A percentile compares a stretch with the other conserved stretches of the same genome.
Evolutionary conservation across 2,113 vertebrate species (phyloP).

Genomic region (Hiodon alosoides): DNA sequence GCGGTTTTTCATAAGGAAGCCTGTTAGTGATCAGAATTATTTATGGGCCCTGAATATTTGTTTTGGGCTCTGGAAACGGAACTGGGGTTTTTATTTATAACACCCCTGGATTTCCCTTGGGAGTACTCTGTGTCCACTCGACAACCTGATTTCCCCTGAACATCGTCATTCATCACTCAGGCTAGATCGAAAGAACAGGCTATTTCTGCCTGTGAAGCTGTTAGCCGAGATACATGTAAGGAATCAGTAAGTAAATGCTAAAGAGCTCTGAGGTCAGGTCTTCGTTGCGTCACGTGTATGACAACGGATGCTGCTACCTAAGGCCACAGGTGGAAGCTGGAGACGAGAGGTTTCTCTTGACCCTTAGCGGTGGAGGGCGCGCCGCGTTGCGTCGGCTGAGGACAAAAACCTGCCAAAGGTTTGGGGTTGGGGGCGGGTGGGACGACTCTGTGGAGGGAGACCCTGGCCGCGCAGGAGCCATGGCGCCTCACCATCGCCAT

Average conservation of each 20-base stretch:
- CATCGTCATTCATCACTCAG: not conserved
- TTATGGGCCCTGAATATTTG: not conserved
- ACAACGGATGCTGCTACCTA: no score
- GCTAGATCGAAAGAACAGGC: no score
- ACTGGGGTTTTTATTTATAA: not conserved
- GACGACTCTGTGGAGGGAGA: not conserved
- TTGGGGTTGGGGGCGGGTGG: not conserved
- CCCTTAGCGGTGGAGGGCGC: not conserved
- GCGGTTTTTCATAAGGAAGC: conserved; percentile 20
- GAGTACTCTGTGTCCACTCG: not conserved
- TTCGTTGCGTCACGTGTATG: not conserved
- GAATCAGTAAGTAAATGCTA: not conserved
- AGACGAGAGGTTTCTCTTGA: not conserved
- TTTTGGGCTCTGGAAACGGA: conserved; percentile 37
- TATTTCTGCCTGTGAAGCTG: no score
- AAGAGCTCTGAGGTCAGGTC: not conserved
- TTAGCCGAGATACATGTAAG: no score
- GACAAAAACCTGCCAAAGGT: not conserved
- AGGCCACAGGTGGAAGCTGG: not conserved
- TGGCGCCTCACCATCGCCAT: not conserved
- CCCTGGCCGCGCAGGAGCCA: not conserved
- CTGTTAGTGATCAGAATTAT: conserved; percentile 23
- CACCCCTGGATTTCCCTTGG: not conserved
- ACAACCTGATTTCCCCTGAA: not conserved
- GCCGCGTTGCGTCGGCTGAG: not conserved